A percentile compares a stretch with the other conserved stretches of the same genome.
phyloP scores from a whole-genome alignment of 2,113 vertebrate species.

The Opisthocomus hoazin region DNA sequence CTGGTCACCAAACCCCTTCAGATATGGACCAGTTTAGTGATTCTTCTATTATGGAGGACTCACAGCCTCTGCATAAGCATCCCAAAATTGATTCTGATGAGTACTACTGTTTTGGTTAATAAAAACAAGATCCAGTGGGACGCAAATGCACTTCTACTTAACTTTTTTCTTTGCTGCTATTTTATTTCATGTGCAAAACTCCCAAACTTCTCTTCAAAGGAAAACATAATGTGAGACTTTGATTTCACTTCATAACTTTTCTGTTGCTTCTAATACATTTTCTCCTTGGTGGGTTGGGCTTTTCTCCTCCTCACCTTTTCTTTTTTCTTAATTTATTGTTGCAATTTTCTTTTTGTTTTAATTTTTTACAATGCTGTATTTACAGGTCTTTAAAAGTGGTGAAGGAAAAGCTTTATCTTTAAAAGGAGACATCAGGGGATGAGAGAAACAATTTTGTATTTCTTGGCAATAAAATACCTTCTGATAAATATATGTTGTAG shows the following conservation, averaged over 20 bases:
- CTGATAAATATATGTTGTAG: neutral
- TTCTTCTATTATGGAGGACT: slow-evolving; percentile 71
- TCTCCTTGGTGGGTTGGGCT: neutral
- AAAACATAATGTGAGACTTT: slow-evolving; percentile 58
- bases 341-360: neutral
- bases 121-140: slow-evolving; percentile 34
- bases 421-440: slow-evolving; percentile 54
- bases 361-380: slow-evolving; percentile 41
- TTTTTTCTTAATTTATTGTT: slow-evolving; percentile 72
- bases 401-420: slow-evolving; percentile 64
- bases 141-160: slow-evolving; percentile 64
- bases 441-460: slow-evolving; percentile 49
- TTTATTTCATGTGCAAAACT: slow-evolving; percentile 52
- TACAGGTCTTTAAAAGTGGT: slow-evolving; percentile 17
- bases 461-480: slow-evolving; percentile 71
- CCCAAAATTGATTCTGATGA: slow-evolving; percentile 85
- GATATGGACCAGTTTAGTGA: slow-evolving; percentile 84
- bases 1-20: slow-evolving; percentile 81
- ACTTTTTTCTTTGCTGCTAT: slow-evolving; percentile 70
- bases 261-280: slow-evolving; percentile 55
- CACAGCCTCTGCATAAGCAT: slow-evolving; percentile 72
- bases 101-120: slow-evolving; percentile 92
- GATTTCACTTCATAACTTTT: slow-evolving; percentile 31
- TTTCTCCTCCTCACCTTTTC: slow-evolving; percentile 1
- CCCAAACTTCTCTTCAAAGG: neutral